Evolutionary conservation across 2,113 vertebrate species (phyloP), one percentile per base, ranked within the genome.

Genomic region (Anas platyrhynchos): DNA sequence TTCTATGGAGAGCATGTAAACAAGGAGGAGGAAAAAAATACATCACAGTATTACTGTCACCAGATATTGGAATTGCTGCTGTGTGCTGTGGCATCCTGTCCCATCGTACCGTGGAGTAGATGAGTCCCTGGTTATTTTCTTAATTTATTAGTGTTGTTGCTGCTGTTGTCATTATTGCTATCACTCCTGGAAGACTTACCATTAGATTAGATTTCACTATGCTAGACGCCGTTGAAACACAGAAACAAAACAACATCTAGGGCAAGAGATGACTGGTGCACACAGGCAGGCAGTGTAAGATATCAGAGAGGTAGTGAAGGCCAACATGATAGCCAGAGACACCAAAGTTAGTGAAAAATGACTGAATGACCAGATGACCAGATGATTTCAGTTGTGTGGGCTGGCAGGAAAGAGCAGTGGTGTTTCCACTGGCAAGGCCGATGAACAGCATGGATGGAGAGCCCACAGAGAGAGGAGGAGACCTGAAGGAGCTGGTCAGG

Each of bases 371-470:
- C 36, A 34, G 34, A 34, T 2, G 3, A 58, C n/a, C 21, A 31
- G 50, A 43, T 18, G 43, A 58, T 15, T 36, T 27, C 4, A 25
- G 20, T 8, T 1, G 0, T 1, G 3, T 34, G 41, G 48, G 23
- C 9, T 7, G 21, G 26, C 17, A 26, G 29, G 41, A 32, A 59
- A n/a, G 14, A 43, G 34, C 20, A 66, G n/a, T 26, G 8, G 21
- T 69, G 55, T 52, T 59, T n/a, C 61, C 27, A 38, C 7, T 22
- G n/a, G 50, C 58, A 58, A 43, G 41, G 21, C 9, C 9, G 15
- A 27, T 0, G 4, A 8, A 7, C 0, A 1, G 11, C 9, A 13
- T 4, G 31, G 80, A 31, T 2, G 2, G 56, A 71, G 46, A 62
- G 62, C 36, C 25, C 34, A 11, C 11, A 36, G 26, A 26, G 69